phyloP scores from a whole-genome alignment of 1,140 invertebrate species.

The Helicoverpa armigera region DNA sequence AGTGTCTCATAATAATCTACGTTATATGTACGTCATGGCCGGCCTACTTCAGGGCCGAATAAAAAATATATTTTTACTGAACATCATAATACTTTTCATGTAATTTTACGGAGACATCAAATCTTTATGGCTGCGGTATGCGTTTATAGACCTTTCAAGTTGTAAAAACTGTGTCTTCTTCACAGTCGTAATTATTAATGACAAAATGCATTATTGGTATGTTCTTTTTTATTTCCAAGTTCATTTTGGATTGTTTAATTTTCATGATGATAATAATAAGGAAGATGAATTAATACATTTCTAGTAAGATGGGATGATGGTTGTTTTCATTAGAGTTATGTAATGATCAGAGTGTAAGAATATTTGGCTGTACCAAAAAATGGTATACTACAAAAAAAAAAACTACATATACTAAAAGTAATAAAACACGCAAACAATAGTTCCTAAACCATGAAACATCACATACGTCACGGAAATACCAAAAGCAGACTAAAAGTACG shows the following conservation, averaged over 20 bases:
- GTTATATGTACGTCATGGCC: slow-evolving; percentile 11
- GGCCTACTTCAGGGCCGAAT: slow-evolving; percentile 33
- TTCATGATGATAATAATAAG: neutral
- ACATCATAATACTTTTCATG: slow-evolving; percentile 58
- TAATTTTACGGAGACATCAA: slow-evolving; percentile 58
- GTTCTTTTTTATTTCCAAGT: slow-evolving; percentile 10
- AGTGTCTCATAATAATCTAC: slow-evolving; percentile 31
- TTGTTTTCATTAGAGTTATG: too few relatives aligned
- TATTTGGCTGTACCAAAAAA: too few relatives aligned
- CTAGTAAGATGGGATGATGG: too few relatives aligned
- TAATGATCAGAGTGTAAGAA: too few relatives aligned
- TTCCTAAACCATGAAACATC: neutral
- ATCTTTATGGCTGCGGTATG: slow-evolving; percentile 56
- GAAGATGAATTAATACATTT: too few relatives aligned
- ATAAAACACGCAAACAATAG: slow-evolving; percentile 1
- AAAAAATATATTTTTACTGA: slow-evolving; percentile 55
- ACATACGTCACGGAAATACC: neutral
- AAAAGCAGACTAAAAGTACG: neutral
- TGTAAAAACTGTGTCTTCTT: slow-evolving; percentile 46
- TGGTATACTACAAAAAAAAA: too few relatives aligned
- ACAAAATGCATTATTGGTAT: slow-evolving; percentile 38
- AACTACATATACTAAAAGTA: neutral
- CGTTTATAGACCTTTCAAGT: slow-evolving; percentile 52
- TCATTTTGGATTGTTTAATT: slow-evolving; percentile 11
- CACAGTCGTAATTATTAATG: slow-evolving; percentile 44